Conservation (phyloP, 2,113 vertebrate species). For the Stigmatopora argus region DNA sequence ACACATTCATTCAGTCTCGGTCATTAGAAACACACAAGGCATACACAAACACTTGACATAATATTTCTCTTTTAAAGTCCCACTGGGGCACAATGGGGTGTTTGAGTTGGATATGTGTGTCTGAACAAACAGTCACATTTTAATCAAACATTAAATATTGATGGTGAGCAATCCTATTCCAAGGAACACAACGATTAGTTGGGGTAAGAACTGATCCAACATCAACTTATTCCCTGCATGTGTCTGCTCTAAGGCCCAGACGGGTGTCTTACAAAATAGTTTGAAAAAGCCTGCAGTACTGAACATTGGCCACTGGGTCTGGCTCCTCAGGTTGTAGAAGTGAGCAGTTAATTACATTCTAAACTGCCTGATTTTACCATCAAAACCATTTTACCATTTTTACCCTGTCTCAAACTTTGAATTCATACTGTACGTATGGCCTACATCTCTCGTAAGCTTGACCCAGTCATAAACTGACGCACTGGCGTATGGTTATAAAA, state of each 20-base stretch:
- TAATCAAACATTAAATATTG: conserved; percentile 41
- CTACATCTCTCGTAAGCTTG: no score
- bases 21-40: conserved; percentile 18
- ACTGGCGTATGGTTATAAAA: no score
- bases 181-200: conserved; percentile 35
- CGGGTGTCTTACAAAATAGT: no score
- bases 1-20: conserved; percentile 1
- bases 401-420: no score
- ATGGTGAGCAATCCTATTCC: conserved; percentile 25
- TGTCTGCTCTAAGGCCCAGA: conserved; percentile 17
- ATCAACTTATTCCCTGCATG: conserved; percentile 17
- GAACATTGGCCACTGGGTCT: no score
- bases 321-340: no score
- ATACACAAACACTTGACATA: conserved; percentile 1
- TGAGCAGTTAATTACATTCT: no score
- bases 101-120: conserved; percentile 35
- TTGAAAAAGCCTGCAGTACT: no score
- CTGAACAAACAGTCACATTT: conserved; percentile 21
- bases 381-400: no score
- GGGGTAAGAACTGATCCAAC: conserved; percentile 31
- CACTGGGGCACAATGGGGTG: conserved; percentile 29
- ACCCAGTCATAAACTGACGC: no score
- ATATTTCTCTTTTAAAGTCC: conserved; percentile 14
- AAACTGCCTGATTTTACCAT: no score
- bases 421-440: no score